Conservation (phyloP, 64 coral and sea anemone species). For the Montipora sp. region DNA sequence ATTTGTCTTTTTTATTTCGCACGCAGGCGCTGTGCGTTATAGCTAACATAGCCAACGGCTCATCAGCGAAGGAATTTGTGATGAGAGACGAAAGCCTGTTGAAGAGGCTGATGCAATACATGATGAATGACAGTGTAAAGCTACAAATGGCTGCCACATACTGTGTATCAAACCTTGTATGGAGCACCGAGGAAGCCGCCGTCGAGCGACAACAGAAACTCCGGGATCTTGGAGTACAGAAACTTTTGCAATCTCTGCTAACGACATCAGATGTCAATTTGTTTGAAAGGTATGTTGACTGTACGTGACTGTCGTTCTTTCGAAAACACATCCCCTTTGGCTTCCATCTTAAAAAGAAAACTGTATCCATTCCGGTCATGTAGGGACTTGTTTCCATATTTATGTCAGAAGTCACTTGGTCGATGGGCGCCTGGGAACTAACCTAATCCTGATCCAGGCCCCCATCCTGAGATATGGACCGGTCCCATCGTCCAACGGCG, state of each 20-base stretch:
- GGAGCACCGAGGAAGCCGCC: conserved; percentile 90
- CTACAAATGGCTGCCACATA: conserved; percentile 93
- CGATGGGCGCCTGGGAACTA: too few relatives aligned
- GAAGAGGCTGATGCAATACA: conserved; percentile 83
- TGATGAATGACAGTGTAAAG: conserved; percentile 95
- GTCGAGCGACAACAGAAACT: conserved; percentile 79
- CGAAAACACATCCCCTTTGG: not conserved
- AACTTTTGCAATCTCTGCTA: conserved; percentile 85
- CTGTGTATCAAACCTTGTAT: conserved; percentile 95
- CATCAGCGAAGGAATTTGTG: conserved; percentile 90
- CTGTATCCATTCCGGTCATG: too few relatives aligned
- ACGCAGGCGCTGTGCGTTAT: conserved; percentile 87
- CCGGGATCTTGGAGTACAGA: conserved; percentile 91
- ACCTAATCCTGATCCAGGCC: too few relatives aligned
- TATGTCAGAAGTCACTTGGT: too few relatives aligned
- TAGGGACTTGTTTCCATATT: too few relatives aligned
- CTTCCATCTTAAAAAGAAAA: too few relatives aligned
- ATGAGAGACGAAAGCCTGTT: conserved; percentile 82
- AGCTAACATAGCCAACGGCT: conserved; percentile 95
- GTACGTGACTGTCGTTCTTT: not conserved
- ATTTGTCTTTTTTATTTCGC: not conserved
- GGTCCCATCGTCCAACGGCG: too few relatives aligned
- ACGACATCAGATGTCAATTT: conserved; percentile 88
- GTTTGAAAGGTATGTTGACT: conserved; percentile 81
- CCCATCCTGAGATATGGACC: too few relatives aligned